phyloP scores from a whole-genome alignment of 2,113 vertebrate genomes.

The Aptenodytes patagonicus region DNA sequence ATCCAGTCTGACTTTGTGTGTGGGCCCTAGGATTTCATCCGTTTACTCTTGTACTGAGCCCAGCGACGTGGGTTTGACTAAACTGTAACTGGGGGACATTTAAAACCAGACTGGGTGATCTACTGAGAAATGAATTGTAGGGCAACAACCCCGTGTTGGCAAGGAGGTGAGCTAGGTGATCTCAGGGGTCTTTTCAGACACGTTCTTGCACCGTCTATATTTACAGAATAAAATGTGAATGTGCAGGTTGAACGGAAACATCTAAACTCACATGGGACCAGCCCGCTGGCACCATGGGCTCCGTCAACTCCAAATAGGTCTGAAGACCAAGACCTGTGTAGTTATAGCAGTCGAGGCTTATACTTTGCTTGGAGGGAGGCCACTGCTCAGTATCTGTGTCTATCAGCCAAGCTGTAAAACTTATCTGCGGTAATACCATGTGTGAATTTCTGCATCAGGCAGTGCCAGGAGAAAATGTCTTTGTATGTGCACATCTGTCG shows the following conservation, averaged over 20 bases:
- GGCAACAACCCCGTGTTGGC: not conserved
- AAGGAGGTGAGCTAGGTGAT: not conserved
- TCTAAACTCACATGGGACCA: not conserved
- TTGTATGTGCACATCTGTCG: not conserved
- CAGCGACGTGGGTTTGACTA: not conserved
- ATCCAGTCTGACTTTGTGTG: accelerated
- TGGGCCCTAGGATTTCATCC: not conserved
- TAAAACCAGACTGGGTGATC: not conserved
- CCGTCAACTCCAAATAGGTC: not conserved
- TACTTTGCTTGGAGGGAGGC: not conserved
- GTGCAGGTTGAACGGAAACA: not conserved
- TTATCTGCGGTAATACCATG: not conserved
- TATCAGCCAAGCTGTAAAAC: not conserved
- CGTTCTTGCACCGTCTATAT: too few species aligned
- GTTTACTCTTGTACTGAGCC: not conserved
- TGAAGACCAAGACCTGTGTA: not conserved
- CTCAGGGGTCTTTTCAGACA: not conserved
- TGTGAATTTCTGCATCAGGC: not conserved
- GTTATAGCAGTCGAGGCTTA: not conserved
- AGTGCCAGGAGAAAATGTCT: not conserved
- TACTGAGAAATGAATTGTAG: not conserved
- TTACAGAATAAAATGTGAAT: not conserved
- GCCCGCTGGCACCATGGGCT: not conserved
- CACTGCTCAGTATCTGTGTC: not conserved
- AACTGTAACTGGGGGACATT: not conserved